Percentiles rank a stretch among this genome's conserved stretches.
These are phyloP conservation scores for Drosophila mimetica DNA, from an alignment of 2,888 invertebrate species.

Conservation along the genomic window DNA sequence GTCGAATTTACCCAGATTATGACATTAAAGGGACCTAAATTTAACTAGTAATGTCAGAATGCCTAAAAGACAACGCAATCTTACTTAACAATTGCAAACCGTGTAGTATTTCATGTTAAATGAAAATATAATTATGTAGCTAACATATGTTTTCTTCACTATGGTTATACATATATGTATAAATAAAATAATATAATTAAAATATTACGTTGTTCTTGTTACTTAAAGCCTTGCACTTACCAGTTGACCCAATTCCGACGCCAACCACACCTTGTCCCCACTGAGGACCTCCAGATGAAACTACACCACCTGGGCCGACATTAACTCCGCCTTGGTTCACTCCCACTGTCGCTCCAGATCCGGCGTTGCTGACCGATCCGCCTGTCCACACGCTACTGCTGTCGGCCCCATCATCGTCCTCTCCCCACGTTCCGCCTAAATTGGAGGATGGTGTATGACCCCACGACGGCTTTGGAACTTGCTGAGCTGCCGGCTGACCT, in stretches of 20 bases:
- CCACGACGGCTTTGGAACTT: slow-evolving; percentile 95
- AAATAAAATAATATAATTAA: no score
- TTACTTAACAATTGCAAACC: no score
- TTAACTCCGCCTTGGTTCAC: slow-evolving; percentile 49
- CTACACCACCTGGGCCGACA: slow-evolving; percentile 77
- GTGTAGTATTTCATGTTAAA: no score
- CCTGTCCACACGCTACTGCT: slow-evolving; percentile 95
- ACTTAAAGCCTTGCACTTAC: slow-evolving; percentile 6
- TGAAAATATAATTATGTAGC: not conserved
- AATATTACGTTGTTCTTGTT: no score
- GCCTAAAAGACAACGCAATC: no score
- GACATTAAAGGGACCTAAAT: not conserved
- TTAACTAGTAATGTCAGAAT: no score
- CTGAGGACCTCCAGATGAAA: slow-evolving; percentile 71
- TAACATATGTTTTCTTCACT: not conserved
- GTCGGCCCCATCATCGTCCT: slow-evolving; percentile 93
- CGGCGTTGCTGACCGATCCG: slow-evolving; percentile 87
- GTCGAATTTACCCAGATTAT: not conserved
- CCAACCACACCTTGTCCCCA: slow-evolving; percentile 79
- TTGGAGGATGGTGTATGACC: slow-evolving; percentile 96
- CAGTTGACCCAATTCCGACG: slow-evolving; percentile 68
- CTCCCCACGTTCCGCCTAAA: slow-evolving; percentile 97
- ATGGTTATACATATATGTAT: not conserved
- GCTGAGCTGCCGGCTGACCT: slow-evolving; percentile 92
- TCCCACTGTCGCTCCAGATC: slow-evolving; percentile 83